A percentile compares a stretch with the other conserved stretches of the same genome.
These are phyloP conservation scores for Phalera bucephala DNA, from an alignment of 2,888 invertebrate species.

Conservation along the genomic window DNA sequence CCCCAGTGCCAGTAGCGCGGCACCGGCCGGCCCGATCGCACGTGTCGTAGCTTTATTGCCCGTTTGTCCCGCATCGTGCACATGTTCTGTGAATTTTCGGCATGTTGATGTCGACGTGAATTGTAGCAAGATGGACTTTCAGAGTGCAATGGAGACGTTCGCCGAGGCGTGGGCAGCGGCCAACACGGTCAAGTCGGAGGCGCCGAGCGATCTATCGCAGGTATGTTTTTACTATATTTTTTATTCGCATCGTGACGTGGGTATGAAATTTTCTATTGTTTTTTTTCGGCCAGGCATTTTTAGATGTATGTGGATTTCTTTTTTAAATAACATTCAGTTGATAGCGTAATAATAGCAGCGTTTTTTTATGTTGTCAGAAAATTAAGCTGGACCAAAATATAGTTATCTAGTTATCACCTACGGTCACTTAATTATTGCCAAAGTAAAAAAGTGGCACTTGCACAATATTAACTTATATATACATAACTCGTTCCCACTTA, in stretches of 20 bases:
- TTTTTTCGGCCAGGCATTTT: neutral
- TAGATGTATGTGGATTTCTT: no score
- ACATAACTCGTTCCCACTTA: neutral
- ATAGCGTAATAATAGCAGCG: neutral
- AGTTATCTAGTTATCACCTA: neutral
- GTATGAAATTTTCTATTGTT: no score
- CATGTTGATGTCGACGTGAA: constrained; percentile 79
- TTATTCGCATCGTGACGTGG: constrained; percentile 4
- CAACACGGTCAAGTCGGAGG: constrained; percentile 85
- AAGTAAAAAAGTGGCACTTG: constrained; percentile 2
- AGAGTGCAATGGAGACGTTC: constrained; percentile 99
- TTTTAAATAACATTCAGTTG: neutral
- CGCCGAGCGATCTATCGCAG: constrained; percentile 85
- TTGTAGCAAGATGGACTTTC: constrained; percentile 93
- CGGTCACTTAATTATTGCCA: constrained; percentile 1
- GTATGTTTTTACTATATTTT: constrained; percentile 7
- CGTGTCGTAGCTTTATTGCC: constrained; percentile 46
- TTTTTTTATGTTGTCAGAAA: neutral
- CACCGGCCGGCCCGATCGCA: constrained; percentile 84
- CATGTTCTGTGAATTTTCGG: constrained; percentile 73
- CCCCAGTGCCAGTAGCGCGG: constrained; percentile 82
- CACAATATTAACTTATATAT: neutral
- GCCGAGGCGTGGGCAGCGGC: constrained; percentile 99
- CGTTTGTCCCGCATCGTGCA: constrained; percentile 50
- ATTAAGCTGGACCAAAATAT: neutral